Evolutionary conservation across 1,140 invertebrate genomes (phyloP).

Genomic region (Formica exsecta): DNA sequence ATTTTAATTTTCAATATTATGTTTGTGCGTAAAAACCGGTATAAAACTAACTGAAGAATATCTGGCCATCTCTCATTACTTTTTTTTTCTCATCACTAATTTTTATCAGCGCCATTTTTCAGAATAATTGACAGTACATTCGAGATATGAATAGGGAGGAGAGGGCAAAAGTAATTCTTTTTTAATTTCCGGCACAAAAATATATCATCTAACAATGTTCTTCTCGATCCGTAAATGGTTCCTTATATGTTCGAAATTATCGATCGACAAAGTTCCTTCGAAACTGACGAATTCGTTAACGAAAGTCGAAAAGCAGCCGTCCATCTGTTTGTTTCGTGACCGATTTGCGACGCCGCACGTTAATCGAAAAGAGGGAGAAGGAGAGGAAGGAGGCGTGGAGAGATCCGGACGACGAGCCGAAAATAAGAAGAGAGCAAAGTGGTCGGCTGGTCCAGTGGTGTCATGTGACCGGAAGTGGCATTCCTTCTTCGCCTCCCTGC

Average conservation of each 20-base stretch:
- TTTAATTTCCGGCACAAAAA: background rate
- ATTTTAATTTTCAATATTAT: background rate
- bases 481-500: constrained; percentile 52
- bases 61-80: no score
- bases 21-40: background rate
- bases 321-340: constrained; percentile 55
- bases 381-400: constrained; percentile 65
- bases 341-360: constrained; percentile 67
- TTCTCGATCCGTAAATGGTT: background rate
- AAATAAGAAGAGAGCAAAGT: constrained; percentile 87
- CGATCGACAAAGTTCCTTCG: background rate
- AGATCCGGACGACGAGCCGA: constrained; percentile 82
- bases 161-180: background rate
- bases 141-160: background rate
- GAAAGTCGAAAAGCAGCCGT: constrained; percentile 19
- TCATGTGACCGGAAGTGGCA: constrained; percentile 86
- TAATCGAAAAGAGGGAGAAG: constrained; percentile 71
- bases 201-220: background rate
- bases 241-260: constrained; percentile 7
- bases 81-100: background rate
- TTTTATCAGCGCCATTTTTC: background rate
- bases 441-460: constrained; percentile 83
- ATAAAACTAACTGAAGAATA: background rate
- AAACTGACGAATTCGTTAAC: constrained; percentile 30
- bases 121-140: background rate